phyloP scores from a whole-genome alignment of 2,113 vertebrate genomes.

The Leucosticte australis region DNA sequence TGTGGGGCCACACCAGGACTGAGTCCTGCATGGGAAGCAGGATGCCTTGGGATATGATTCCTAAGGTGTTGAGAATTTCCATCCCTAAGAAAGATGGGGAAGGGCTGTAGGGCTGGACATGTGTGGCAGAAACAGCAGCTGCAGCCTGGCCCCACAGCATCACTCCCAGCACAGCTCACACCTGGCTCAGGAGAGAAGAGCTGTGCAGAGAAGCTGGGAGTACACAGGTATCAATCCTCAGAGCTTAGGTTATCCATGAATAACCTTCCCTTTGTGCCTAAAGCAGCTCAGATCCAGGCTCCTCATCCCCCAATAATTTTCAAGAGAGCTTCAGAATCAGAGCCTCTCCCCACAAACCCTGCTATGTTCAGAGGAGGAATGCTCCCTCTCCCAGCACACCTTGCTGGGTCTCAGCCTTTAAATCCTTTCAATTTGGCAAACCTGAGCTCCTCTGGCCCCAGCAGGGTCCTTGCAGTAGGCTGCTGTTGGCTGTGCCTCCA shows the following conservation, averaged over 20 bases:
- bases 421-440: neutral
- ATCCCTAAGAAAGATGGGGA: neutral
- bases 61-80: too few relatives aligned
- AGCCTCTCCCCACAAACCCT: neutral
- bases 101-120: neutral
- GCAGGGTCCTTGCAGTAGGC: rapidly evolving
- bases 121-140: neutral
- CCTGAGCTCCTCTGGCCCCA: neutral
- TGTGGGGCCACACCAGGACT: neutral
- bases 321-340: neutral
- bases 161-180: rapidly evolving
- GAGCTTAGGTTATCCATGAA: neutral
- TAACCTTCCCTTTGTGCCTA: neutral
- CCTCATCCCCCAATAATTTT: neutral
- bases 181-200: neutral
- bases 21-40: neutral
- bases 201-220: rapidly evolving
- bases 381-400: neutral
- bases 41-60: neutral
- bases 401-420: neutral
- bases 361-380: neutral
- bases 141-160: neutral
- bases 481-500: neutral
- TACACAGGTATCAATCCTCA: neutral
- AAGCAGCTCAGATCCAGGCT: neutral